A percentile compares a stretch with the other conserved stretches of the same genome.
phyloP scores from a whole-genome alignment of 37 sponge, comb jelly and placozoan species.

The Beroe ovata region DNA sequence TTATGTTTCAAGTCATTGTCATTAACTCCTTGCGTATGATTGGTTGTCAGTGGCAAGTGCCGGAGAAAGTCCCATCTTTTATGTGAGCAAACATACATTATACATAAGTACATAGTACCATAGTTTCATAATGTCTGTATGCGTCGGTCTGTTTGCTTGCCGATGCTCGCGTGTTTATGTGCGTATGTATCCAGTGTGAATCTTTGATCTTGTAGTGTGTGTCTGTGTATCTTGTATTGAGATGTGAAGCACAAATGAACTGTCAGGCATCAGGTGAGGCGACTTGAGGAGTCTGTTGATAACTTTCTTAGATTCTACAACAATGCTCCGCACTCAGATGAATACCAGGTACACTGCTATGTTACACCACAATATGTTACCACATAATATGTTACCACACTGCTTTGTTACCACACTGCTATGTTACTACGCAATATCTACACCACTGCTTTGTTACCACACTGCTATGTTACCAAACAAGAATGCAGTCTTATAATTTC shows the following conservation, averaged over 20 bases:
- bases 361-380: too few relatives aligned
- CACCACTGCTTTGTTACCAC: background rate
- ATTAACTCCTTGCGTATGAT: constrained; percentile 45
- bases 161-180: too few relatives aligned
- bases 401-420: background rate
- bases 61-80: constrained; percentile 13
- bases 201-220: too few relatives aligned
- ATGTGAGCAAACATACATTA: constrained; percentile 51
- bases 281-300: constrained; percentile 36
- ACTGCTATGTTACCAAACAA: too few relatives aligned
- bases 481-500: background rate
- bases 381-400: background rate
- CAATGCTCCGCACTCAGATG: too few relatives aligned
- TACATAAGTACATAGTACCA: too few relatives aligned
- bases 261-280: constrained; percentile 38
- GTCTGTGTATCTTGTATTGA: too few relatives aligned
- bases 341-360: too few relatives aligned
- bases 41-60: constrained; percentile 30
- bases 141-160: too few relatives aligned
- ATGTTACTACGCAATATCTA: background rate
- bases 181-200: too few relatives aligned
- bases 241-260: too few relatives aligned
- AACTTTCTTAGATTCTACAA: constrained; percentile 30
- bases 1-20: constrained; percentile 60
- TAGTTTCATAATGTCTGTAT: too few relatives aligned